Evolutionary conservation across 1,140 invertebrate genomes (phyloP), one percentile per base, ranked within the genome.

Genomic region (Drosophila lini): DNA sequence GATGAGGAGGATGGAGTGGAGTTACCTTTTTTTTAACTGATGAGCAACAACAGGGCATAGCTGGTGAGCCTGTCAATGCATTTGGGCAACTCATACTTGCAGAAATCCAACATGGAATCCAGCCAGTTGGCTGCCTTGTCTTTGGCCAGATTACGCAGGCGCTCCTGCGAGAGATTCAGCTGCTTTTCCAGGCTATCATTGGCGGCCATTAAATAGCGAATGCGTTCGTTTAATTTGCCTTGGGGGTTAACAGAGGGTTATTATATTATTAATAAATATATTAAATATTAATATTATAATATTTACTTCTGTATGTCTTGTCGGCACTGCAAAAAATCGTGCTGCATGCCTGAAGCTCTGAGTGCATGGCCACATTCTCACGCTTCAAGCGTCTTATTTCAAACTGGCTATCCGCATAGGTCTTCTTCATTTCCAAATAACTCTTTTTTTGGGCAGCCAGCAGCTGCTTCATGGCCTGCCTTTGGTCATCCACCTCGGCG

Each of bases 401-500:
- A 5, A 74, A 78, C 60, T 92, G 81, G 68, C 93, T 93, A 0
- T 80, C 71, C 48, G 90, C 78, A 36, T 81, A 91, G 5, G 74
- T 64, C 69, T 90, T 91, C 60, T 94, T 94, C 81, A 92, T 91
- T 50, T 93, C 88, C 5, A 78, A 11, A 61, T 93, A 93, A 60
- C 89, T 92, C 25, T 76, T 89, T 61, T 93, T 92, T 62, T 94
- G 86, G 2, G 40, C 52, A 10, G 90, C 92, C 76, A 94, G 85
- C 53, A 93, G 73, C 16, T 90, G 80, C 44, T 92, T 75, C 74
- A 93, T 84, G 28, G 85, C 88, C 45, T 93, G 92, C 10, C 93
- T 91, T 61, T 93, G 93, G 75, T 94, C 93, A 65, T 94, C 93
- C 0, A 94, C 92, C 71, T 94, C 94, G 8, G 93, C 94, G 52